These are phyloP conservation scores for Laticauda laticaudata DNA, from an alignment of 2,113 vertebrate species.

Conservation along the genomic window DNA sequence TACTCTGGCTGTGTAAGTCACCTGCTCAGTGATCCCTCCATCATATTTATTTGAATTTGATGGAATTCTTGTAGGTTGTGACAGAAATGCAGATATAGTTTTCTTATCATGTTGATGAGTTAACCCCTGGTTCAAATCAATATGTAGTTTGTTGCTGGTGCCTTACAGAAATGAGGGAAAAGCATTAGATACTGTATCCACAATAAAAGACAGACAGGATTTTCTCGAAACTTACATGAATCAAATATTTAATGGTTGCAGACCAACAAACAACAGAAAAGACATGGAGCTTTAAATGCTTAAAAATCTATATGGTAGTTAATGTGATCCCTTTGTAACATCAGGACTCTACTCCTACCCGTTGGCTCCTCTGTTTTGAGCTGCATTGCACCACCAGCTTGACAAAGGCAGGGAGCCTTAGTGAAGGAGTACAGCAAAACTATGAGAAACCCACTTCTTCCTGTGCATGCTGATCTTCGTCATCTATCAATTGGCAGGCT, in stretches of 20 bases:
- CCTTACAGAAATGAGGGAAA: slow-evolving; percentile 44
- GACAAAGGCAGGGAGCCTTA: no score
- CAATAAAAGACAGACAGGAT: slow-evolving; percentile 16
- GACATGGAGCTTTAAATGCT: not conserved
- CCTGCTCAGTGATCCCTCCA: slow-evolving; percentile 16
- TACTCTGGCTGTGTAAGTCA: slow-evolving; percentile 2
- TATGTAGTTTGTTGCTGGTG: slow-evolving; percentile 35
- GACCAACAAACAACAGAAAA: not conserved
- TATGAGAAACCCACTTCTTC: no score
- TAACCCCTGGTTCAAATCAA: slow-evolving; percentile 52
- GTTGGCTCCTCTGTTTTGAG: no score
- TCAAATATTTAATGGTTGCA: slow-evolving; percentile 4
- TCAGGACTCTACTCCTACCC: no score
- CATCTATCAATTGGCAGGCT: no score
- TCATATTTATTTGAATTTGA: slow-evolving; percentile 24
- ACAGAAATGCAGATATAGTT: slow-evolving; percentile 29
- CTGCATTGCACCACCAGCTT: no score
- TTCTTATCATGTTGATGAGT: slow-evolving; percentile 15
- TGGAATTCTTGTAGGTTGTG: slow-evolving; percentile 24
- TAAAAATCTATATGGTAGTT: not conserved
- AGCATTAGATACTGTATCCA: slow-evolving; percentile 30
- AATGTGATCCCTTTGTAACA: not conserved
- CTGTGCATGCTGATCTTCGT: no score
- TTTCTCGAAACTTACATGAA: slow-evolving; percentile 23
- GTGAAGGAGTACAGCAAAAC: no score